These are phyloP conservation scores for Karalla daura DNA, from an alignment of 2,797 vertebrate species.

Conservation along the genomic window DNA sequence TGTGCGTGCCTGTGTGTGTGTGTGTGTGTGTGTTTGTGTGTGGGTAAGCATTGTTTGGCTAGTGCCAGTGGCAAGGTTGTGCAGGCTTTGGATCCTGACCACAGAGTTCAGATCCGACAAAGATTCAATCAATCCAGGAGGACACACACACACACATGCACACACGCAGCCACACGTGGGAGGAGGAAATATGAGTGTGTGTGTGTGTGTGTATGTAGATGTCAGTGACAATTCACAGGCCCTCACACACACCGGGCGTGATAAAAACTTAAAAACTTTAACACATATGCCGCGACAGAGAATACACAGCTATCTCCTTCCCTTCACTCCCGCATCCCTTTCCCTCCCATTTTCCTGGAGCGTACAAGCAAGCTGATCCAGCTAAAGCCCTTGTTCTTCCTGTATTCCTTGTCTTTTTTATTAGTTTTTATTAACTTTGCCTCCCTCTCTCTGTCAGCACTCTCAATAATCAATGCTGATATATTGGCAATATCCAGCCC, in stretches of 20 bases:
- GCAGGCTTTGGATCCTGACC: constrained; percentile 55
- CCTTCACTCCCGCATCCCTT: constrained; percentile 39
- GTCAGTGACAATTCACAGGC: constrained; percentile 39
- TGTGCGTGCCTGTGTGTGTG: constrained; percentile 12
- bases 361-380: constrained; percentile 80
- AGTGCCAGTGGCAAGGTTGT: constrained; percentile 47
- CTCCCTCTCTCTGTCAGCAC: constrained; percentile 82
- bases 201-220: constrained; percentile 29
- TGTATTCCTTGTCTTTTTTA: constrained; percentile 85
- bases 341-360: constrained; percentile 60
- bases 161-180: too few relatives aligned
- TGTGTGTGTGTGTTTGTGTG: constrained; percentile 18
- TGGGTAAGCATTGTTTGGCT: constrained; percentile 52
- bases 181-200: constrained; percentile 27
- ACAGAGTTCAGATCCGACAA: constrained; percentile 67
- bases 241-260: constrained; percentile 33
- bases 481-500: constrained; percentile 88
- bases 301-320: constrained; percentile 55
- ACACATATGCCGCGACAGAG: constrained; percentile 31
- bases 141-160: constrained; percentile 44
- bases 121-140: constrained; percentile 69
- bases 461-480: constrained; percentile 91
- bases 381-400: constrained; percentile 83
- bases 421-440: constrained; percentile 90
- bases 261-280: constrained; percentile 55